These are phyloP conservation scores for Calephelis perditalis DNA, from an alignment of 2,888 invertebrate genomes.

Conservation along the genomic window DNA sequence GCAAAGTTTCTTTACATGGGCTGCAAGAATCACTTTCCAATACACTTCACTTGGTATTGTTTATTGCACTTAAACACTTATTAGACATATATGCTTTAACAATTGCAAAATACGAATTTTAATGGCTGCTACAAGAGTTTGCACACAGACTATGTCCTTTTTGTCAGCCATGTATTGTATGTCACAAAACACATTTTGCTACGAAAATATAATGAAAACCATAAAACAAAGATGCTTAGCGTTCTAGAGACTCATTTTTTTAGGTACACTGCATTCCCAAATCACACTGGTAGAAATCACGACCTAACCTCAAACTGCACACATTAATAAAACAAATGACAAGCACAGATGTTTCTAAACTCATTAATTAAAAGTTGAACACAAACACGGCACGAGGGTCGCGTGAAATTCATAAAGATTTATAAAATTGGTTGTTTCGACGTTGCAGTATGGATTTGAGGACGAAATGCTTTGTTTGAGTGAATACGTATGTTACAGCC, in stretches of 20 bases:
- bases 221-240: background rate
- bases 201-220: slow-evolving; percentile 9
- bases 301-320: slow-evolving; percentile 72
- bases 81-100: background rate
- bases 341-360: slow-evolving; percentile 65
- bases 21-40: slow-evolving; percentile 20
- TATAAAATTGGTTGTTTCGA: slow-evolving; percentile 48
- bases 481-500: slow-evolving; percentile 66
- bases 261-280: slow-evolving; percentile 30
- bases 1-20: slow-evolving; percentile 25
- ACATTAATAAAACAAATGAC: slow-evolving; percentile 54
- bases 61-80: slow-evolving; percentile 5
- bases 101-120: background rate
- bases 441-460: slow-evolving; percentile 59
- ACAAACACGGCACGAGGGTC: slow-evolving; percentile 50
- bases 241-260: slow-evolving; percentile 16
- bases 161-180: slow-evolving; percentile 9
- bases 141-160: slow-evolving; percentile 6
- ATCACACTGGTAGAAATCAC: slow-evolving; percentile 46
- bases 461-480: slow-evolving; percentile 75
- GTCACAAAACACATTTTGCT: slow-evolving; percentile 7
- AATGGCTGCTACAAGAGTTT: slow-evolving; percentile 9
- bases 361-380: slow-evolving; percentile 47
- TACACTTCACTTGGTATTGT: slow-evolving; percentile 16
- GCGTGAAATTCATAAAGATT: slow-evolving; percentile 55